These are phyloP conservation scores for Cinclus mexicanus DNA, from an alignment of 2,113 vertebrate genomes.

Conservation along the genomic window DNA sequence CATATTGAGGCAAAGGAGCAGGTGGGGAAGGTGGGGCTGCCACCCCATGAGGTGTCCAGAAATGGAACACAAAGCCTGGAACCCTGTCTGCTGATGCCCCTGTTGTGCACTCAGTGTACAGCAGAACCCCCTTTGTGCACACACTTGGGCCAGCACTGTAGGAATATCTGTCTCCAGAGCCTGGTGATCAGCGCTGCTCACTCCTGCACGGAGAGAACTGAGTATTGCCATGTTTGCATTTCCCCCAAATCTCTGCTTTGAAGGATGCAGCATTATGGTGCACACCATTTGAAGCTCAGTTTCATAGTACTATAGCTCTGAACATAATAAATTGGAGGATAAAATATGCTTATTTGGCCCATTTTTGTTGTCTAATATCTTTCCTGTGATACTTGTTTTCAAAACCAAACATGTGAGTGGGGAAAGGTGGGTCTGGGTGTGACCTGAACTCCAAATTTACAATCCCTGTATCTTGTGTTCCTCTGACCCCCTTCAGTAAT, in stretches of 20 bases:
- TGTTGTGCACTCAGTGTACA: background rate
- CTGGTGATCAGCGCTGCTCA: background rate
- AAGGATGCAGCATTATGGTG: background rate
- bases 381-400: background rate
- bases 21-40: background rate
- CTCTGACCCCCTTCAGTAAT: background rate
- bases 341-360: background rate
- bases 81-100: background rate
- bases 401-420: background rate
- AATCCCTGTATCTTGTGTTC: background rate
- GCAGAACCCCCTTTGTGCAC: background rate
- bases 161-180: background rate
- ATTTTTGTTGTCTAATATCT: background rate
- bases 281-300: background rate
- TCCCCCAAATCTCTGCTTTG: background rate
- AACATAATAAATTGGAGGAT: background rate
- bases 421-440: background rate
- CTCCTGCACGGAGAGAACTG: background rate
- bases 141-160: background rate
- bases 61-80: background rate
- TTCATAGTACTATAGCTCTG: background rate
- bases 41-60: background rate
- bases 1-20: background rate
- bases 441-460: slow-evolving; percentile 3
- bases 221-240: background rate